Conservation (phyloP, 2,888 invertebrate genomes). For the Craniophora ligustri region DNA sequence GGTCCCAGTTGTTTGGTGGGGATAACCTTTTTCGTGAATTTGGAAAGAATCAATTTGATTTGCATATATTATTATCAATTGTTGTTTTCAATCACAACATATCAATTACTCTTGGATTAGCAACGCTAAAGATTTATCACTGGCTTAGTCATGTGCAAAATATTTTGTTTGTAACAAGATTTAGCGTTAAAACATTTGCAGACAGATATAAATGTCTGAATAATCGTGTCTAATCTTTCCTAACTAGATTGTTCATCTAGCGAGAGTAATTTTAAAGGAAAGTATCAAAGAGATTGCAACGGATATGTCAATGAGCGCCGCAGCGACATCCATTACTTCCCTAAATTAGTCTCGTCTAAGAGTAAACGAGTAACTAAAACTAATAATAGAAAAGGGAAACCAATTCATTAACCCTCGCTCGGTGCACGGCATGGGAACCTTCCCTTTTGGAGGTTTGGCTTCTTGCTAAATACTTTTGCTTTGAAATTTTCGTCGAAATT, state of each 20-base stretch:
- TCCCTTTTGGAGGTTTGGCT: conserved; percentile 24
- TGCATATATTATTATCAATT: conserved; percentile 9
- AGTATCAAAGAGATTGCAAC: conserved; percentile 34
- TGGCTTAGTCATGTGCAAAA: conserved; percentile 27
- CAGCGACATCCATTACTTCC: conserved; percentile 43
- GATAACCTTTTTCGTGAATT: conserved; percentile 12
- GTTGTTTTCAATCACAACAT: conserved; percentile 21
- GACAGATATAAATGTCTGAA: conserved; percentile 28
- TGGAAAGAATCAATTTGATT: conserved; percentile 16
- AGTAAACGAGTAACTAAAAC: conserved; percentile 52
- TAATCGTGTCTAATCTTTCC: conserved; percentile 23
- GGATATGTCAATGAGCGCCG: conserved; percentile 48
- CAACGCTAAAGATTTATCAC: conserved; percentile 20
- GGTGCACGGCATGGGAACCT: conserved; percentile 39
- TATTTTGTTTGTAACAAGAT: conserved; percentile 22
- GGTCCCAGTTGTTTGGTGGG: background rate
- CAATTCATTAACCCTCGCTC: conserved; percentile 61
- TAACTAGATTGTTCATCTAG: conserved; percentile 17
- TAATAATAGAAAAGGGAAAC: conserved; percentile 63
- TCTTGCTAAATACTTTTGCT: conserved; percentile 26
- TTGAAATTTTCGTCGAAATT: conserved; percentile 31
- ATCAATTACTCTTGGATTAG: conserved; percentile 28
- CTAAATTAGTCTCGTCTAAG: conserved; percentile 44
- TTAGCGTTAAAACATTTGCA: conserved; percentile 7
- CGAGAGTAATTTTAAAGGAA: conserved; percentile 12